Conservation (phyloP, 1,140 invertebrate species). For the Ceratosolen fusciceps region DNA sequence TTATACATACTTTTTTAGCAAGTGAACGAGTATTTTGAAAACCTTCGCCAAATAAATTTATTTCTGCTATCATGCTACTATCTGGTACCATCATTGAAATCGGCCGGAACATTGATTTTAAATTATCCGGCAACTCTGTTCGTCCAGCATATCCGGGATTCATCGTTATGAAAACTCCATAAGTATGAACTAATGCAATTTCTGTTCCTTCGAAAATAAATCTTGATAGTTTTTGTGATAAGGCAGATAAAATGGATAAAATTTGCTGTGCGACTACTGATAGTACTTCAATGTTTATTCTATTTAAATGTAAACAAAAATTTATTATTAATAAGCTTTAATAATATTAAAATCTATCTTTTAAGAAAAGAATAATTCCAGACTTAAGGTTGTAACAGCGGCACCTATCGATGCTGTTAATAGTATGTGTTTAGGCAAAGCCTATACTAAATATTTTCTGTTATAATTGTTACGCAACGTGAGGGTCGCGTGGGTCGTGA, state of each 20-base stretch:
- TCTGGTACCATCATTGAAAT: slow-evolving; percentile 96
- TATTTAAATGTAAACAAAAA: slow-evolving; percentile 48
- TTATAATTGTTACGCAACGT: no score
- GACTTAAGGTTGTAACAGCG: no score
- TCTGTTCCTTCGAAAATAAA: slow-evolving; percentile 87
- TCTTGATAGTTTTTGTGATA: slow-evolving; percentile 76
- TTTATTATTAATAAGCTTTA: background rate
- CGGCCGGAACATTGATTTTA: slow-evolving; percentile 94
- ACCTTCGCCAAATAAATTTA: slow-evolving; percentile 89
- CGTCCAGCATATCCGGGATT: slow-evolving; percentile 92
- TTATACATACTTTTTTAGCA: slow-evolving; percentile 80
- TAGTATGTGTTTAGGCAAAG: no score
- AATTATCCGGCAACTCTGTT: slow-evolving; percentile 91
- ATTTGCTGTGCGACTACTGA: slow-evolving; percentile 91
- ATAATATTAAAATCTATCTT: no score
- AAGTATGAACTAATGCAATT: slow-evolving; percentile 81
- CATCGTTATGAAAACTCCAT: slow-evolving; percentile 93
- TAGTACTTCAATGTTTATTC: slow-evolving; percentile 91
- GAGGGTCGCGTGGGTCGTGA: no score
- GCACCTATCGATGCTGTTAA: no score
- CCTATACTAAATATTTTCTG: no score
- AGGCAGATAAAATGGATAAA: slow-evolving; percentile 79
- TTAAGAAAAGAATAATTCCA: no score
- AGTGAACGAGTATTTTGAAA: slow-evolving; percentile 84
- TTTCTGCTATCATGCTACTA: slow-evolving; percentile 90